phyloP scores from a whole-genome alignment of 2,797 vertebrate species.

The Rhynchonycteris naso region DNA sequence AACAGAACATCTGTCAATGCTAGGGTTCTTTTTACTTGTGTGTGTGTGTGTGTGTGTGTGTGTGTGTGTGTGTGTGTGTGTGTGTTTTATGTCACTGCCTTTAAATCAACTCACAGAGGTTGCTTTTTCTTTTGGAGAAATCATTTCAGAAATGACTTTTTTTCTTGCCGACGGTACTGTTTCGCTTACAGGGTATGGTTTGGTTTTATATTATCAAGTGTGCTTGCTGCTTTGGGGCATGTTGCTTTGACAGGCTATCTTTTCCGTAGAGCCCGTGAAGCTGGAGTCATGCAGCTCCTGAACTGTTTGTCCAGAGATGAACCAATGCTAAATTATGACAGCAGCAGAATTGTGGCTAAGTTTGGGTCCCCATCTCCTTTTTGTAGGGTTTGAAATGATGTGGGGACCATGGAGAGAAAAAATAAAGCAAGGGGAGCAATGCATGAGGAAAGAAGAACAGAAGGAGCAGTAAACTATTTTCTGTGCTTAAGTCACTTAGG shows the following conservation, averaged over 20 bases:
- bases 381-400: background rate
- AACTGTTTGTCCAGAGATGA: background rate
- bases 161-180: background rate
- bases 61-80: background rate
- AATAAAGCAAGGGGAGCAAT: background rate
- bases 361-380: background rate
- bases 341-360: background rate
- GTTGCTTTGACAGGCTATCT: background rate
- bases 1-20: background rate
- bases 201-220: background rate
- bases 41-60: background rate
- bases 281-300: background rate
- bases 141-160: background rate
- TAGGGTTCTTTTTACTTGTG: background rate
- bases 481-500: background rate
- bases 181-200: background rate
- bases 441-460: background rate
- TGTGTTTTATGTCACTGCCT: background rate
- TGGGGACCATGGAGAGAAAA: background rate
- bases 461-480: background rate
- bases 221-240: background rate
- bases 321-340: background rate
- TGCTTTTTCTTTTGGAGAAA: slow-evolving; percentile 19
- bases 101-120: background rate
- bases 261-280: background rate